Base-by-base conservation (phyloP, 1,140 invertebrate species). In the Nomia melanderi region DNA sequence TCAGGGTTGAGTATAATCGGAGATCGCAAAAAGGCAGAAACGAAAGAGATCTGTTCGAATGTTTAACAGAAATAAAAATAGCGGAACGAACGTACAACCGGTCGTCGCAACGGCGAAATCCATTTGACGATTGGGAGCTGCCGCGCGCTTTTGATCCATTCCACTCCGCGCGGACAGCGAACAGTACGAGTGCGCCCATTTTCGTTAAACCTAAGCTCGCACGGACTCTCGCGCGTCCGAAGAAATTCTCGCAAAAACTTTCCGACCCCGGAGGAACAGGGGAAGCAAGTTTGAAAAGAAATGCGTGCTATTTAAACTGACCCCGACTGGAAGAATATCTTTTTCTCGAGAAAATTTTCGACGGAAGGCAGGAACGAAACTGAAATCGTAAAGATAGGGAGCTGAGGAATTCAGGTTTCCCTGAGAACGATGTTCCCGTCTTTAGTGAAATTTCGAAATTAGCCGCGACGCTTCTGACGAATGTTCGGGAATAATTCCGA, bases 101-200 rank as follows among this genome's bases (percentile, higher is more conserved):
- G 41, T 1, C 47, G 27, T 41, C 63, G 76, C 79, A 56, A 53
- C 67, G 47, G 79, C 29, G 67, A 82, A 65, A 67, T 64, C 72
- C 39, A 82, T 67, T 81, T 80, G 67, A 62, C 74, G 74, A 81
- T 77, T 54, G 67, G 41, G 62, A 78, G 65, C 63, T 63, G 69
- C 31, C 47, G 25, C 23, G 54, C n/a, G 50, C 41, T 50, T 60
- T 72, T 65, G 75, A 80, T 80, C 41, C 60, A 50, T 33, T 78
- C 82, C 33, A 62, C 63, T 11, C 27, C 23, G 39, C 33, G 62
- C 47, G 63, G 78, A 82, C 74, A 56, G 82, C 73, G 65, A 78
- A 78, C 62, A 41, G 66, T 82, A 82, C 64, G 50, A 63, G 64
- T 59, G 73, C 54, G 33, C 29, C n/a, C 53, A 36, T 75, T 75